phyloP scores from a whole-genome alignment of 1,140 invertebrate genomes.

The Drosophila quadrilineata region DNA sequence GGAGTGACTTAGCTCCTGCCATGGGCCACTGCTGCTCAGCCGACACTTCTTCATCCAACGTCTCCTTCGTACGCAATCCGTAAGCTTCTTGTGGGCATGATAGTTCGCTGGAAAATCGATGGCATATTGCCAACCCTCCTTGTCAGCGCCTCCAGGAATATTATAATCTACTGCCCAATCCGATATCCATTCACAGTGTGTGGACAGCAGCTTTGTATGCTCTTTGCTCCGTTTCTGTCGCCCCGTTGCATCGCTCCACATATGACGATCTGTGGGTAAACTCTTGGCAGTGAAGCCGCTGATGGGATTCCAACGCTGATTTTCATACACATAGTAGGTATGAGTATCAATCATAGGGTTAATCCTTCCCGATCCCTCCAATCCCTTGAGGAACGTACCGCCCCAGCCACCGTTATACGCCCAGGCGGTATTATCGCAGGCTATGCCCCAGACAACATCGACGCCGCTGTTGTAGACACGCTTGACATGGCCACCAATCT shows the following conservation, averaged over 20 bases:
- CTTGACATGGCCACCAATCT: constrained; percentile 91
- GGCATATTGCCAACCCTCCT: constrained; percentile 96
- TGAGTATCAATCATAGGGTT: constrained; percentile 91
- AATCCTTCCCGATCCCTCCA: constrained; percentile 87
- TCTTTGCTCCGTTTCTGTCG: constrained; percentile 91
- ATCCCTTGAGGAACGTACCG: constrained; percentile 88
- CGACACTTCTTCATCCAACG: constrained; percentile 93
- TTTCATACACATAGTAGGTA: constrained; percentile 94
- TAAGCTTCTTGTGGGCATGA: constrained; percentile 92
- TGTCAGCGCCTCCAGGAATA: constrained; percentile 92
- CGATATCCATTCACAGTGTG: constrained; percentile 94
- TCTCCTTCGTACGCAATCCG: constrained; percentile 92
- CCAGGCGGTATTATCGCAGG: constrained; percentile 92
- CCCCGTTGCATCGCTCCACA: constrained; percentile 94
- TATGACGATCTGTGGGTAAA: constrained; percentile 92
- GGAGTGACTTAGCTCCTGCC: constrained; percentile 92
- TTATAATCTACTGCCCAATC: constrained; percentile 95
- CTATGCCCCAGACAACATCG: constrained; percentile 93
- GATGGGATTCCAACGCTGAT: constrained; percentile 94
- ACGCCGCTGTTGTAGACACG: constrained; percentile 88
- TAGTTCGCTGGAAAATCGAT: constrained; percentile 94
- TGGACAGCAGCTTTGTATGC: constrained; percentile 91
- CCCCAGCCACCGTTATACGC: constrained; percentile 94
- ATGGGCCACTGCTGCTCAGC: constrained; percentile 91
- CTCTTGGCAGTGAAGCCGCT: constrained; percentile 92